These are phyloP conservation scores for Arenaria interpres DNA, from an alignment of 2,113 vertebrate species.

Conservation along the genomic window DNA sequence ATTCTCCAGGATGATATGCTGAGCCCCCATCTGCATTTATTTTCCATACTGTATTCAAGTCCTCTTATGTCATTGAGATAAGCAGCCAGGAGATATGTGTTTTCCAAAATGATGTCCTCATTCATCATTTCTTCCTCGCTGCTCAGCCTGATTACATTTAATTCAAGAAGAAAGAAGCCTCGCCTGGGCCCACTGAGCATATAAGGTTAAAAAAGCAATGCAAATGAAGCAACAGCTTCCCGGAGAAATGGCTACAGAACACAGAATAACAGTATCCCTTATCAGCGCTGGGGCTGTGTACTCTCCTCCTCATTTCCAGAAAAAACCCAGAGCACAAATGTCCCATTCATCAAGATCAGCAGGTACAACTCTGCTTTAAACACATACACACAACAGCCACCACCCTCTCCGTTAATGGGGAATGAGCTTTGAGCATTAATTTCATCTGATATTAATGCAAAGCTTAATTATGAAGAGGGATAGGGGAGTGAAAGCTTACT, in stretches of 20 bases:
- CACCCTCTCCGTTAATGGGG: neutral
- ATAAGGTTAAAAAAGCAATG: conserved; percentile 72
- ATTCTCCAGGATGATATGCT: conserved; percentile 37
- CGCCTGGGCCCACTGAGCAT: conserved; percentile 32
- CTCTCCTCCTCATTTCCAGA: conserved; percentile 41
- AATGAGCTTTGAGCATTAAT: conserved; percentile 6
- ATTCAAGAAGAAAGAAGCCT: conserved; percentile 66
- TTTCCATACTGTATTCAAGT: conserved; percentile 56
- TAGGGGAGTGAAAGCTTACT: conserved; percentile 1
- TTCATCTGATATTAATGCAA: conserved; percentile 25
- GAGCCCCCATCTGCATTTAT: conserved; percentile 47
- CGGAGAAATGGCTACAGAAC: conserved; percentile 11
- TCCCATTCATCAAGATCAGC: conserved; percentile 62
- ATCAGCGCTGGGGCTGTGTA: neutral
- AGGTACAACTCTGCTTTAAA: conserved; percentile 41
- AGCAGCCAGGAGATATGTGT: conserved; percentile 65
- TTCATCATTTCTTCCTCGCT: conserved; percentile 70
- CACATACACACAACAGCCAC: neutral
- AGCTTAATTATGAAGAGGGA: conserved; percentile 27
- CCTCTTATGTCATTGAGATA: conserved; percentile 71
- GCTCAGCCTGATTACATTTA: conserved; percentile 70
- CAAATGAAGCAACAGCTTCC: conserved; percentile 48
- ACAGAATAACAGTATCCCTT: conserved; percentile 40
- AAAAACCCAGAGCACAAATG: conserved; percentile 29
- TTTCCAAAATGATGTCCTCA: conserved; percentile 65